phyloP scores from a whole-genome alignment of 2,113 vertebrate genomes.

The Chroicocephalus ridibundus region DNA sequence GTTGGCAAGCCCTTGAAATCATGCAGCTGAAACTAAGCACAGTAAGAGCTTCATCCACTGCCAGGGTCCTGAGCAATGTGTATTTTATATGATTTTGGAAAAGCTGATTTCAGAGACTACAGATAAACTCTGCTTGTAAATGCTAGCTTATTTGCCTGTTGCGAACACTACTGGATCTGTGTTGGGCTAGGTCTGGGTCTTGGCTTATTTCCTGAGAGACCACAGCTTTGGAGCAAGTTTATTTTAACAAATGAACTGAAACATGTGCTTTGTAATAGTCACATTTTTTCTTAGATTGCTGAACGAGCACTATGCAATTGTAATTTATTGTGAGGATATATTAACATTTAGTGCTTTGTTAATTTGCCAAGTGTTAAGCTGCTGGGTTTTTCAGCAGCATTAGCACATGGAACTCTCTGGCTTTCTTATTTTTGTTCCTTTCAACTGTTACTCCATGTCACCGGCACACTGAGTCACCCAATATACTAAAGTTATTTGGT shows the following conservation, averaged over 20 bases:
- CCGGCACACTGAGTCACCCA: not conserved
- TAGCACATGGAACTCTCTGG: not conserved
- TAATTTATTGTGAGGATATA: not conserved
- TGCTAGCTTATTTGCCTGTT: not conserved
- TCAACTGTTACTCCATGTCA: not conserved
- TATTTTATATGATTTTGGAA: not conserved
- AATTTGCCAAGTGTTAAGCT: not conserved
- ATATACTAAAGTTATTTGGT: not conserved
- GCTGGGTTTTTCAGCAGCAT: not conserved
- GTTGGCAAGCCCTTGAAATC: not conserved
- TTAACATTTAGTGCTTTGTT: not conserved
- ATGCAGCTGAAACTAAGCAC: not conserved
- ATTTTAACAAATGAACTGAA: not conserved
- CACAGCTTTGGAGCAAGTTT: not conserved
- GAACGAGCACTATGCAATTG: not conserved
- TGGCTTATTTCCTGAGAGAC: not conserved
- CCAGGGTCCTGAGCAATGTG: not conserved
- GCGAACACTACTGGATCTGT: not conserved
- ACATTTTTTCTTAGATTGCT: not conserved
- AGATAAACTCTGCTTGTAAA: not conserved
- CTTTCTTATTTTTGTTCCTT: not conserved
- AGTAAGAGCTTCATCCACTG: not conserved
- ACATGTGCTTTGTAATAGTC: not conserved
- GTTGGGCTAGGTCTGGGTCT: not conserved
- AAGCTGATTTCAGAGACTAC: not conserved